Evolutionary conservation across 2,797 vertebrate species (phyloP).

Genomic region (Rhinatrema bivittatum): DNA sequence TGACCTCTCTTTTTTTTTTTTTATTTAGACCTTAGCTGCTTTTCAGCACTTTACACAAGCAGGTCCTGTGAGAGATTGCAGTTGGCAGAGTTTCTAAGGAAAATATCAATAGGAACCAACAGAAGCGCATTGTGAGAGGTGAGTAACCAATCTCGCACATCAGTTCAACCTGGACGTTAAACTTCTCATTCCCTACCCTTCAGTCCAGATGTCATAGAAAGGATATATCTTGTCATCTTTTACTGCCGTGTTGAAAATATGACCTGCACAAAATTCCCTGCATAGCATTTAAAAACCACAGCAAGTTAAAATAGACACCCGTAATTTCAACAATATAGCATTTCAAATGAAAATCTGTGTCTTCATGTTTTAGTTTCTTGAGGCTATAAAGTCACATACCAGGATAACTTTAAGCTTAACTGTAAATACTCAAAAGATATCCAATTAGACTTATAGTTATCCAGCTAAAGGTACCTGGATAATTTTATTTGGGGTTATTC

Average conservation of each 20-base stretch:
- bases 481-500: no score
- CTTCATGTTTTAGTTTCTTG: no score
- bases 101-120: conserved; percentile 2
- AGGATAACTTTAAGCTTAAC: no score
- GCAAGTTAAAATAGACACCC: no score
- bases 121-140: background rate
- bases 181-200: conserved; percentile 11
- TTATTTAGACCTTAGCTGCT: conserved; percentile 23
- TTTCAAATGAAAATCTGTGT: no score
- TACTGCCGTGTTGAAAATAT: conserved; percentile 6
- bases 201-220: conserved; percentile 1
- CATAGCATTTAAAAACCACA: no score
- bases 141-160: conserved; percentile 4
- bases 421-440: no score
- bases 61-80: conserved; percentile 17
- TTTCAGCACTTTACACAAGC: conserved; percentile 22
- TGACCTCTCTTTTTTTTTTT: conserved; percentile 28
- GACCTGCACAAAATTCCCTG: conserved; percentile 7
- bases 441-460: no score
- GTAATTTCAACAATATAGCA: no score
- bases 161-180: conserved; percentile 5
- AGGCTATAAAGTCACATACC: no score
- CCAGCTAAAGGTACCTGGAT: no score
- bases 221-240: background rate
- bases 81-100: conserved; percentile 18